Evolutionary conservation across 1,140 invertebrate species (phyloP), one percentile per base, ranked within the genome.

Genomic region (Thalassaphorura encarpata): DNA sequence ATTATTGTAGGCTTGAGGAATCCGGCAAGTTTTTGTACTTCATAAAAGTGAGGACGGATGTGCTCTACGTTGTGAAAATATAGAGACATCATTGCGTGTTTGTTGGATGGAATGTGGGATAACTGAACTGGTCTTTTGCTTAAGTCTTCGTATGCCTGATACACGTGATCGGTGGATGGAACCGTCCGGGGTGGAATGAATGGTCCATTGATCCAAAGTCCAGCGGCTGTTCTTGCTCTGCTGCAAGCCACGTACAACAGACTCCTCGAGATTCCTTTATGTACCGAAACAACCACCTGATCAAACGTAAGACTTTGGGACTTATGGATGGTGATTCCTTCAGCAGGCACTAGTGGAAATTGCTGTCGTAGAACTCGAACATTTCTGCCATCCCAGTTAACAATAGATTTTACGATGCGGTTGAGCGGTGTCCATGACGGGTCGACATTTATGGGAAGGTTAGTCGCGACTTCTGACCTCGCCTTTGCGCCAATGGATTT

Each of bases 241-340:
- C 45, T 51, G 6, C 28, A 60, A 2, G 48, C 58, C 13, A 60
- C 53, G 26, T 55, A 55, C n/a, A 48, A 13, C 0, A 29, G 21
- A 15, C 28, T 21, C 19, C 53, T 19, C 0, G 13, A 2, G 18
- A 47, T 36, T 1, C 43, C 13, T 11, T 15, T 46, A 0, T 3
- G 5, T 1, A 33, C 6, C 2, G 39, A n/a, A 0, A 56, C 26
- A 15, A 54, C 54, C 4, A 54, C 43, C 13, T 6, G 1, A 15
- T 24, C 6, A n/a, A 47, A 46, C 5, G 54, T 46, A 1, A 28
- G 24, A 1, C 60, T 55, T 41, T 61, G 60, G 2, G 54, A 49
- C 18, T 57, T 62, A 21, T 29, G 27, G 4, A 58, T 49, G 0
- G 60, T 62, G 4, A 55, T 58, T 1, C 43, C 56, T 23, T 62